Evolutionary conservation across 2,797 vertebrate species (phyloP).

Genomic region (Cetoscarus ocellatus): DNA sequence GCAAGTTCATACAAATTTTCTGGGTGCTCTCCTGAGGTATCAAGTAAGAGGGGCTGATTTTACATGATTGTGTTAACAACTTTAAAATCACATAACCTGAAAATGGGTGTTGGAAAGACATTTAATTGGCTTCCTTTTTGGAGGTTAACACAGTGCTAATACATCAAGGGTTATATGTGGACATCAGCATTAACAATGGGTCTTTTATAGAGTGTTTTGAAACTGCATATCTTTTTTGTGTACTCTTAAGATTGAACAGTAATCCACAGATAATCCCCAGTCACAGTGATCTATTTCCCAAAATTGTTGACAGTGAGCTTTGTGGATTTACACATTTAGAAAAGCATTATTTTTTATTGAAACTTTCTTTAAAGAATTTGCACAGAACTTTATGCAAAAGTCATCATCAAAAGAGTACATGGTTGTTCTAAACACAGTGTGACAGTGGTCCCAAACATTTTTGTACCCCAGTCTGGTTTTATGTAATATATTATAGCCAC

Average conservation of each 20-base stretch:
- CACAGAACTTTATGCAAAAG: too few relatives aligned
- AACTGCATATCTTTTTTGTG: not conserved
- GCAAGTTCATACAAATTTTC: conserved; percentile 23
- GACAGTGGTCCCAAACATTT: too few relatives aligned
- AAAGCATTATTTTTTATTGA: not conserved
- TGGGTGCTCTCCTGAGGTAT: conserved; percentile 17
- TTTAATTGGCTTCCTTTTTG: conserved; percentile 8
- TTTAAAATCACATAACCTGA: conserved; percentile 13
- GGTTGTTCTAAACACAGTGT: too few relatives aligned
- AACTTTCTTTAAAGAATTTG: not conserved
- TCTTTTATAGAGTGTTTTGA: not conserved
- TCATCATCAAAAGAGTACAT: too few relatives aligned
- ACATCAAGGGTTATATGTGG: not conserved
- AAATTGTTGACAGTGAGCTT: conserved; percentile 4
- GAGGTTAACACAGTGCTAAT: not conserved
- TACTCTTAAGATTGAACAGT: not conserved
- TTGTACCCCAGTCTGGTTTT: too few relatives aligned
- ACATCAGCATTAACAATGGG: not conserved
- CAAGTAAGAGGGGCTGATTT: conserved; percentile 36
- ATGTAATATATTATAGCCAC: too few relatives aligned
- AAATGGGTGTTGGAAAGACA: conserved; percentile 17
- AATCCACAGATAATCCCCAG: not conserved
- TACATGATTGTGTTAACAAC: conserved; percentile 8
- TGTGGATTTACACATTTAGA: conserved; percentile 2
- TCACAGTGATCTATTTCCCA: not conserved